Percentiles rank a stretch among this genome's conserved stretches.
phyloP scores from a whole-genome alignment of 2,888 invertebrate species.

The Cyaniris semiargus region DNA sequence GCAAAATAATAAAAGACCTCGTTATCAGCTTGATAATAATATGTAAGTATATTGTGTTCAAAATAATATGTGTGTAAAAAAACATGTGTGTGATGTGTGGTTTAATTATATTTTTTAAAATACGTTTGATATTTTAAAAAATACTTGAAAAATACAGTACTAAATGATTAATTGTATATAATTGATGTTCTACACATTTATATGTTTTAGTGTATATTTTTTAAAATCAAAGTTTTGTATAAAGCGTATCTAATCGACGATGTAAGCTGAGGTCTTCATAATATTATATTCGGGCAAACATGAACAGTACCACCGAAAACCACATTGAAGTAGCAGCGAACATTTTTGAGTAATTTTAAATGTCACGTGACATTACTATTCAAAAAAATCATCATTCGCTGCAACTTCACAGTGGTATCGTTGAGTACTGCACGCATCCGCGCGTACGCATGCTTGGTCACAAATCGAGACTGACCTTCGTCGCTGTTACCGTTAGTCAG shows the following conservation, averaged over 20 bases:
- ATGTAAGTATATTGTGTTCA: conserved; percentile 24
- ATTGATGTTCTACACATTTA: background rate
- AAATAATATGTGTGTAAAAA: background rate
- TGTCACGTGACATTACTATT: no score
- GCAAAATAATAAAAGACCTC: conserved; percentile 40
- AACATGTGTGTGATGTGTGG: background rate
- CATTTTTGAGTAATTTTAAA: background rate
- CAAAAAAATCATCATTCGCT: no score
- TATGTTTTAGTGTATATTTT: background rate
- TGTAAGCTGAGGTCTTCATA: conserved; percentile 10
- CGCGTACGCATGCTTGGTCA: conserved; percentile 61
- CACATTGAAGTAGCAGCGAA: background rate
- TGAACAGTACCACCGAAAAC: background rate
- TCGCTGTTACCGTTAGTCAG: conserved; percentile 79
- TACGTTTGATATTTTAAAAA: background rate
- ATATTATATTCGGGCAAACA: conserved; percentile 2
- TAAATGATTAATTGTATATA: background rate
- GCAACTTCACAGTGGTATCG: conserved; percentile 36
- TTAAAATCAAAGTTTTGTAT: background rate
- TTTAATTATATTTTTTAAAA: background rate
- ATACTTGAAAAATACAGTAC: background rate
- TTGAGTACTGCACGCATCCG: conserved; percentile 59
- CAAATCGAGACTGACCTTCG: conserved; percentile 76
- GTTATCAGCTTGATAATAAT: conserved; percentile 39
- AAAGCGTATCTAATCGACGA: conserved; percentile 3